Conservation (phyloP, 2,797 vertebrate species). For the Xenopus petersii region DNA sequence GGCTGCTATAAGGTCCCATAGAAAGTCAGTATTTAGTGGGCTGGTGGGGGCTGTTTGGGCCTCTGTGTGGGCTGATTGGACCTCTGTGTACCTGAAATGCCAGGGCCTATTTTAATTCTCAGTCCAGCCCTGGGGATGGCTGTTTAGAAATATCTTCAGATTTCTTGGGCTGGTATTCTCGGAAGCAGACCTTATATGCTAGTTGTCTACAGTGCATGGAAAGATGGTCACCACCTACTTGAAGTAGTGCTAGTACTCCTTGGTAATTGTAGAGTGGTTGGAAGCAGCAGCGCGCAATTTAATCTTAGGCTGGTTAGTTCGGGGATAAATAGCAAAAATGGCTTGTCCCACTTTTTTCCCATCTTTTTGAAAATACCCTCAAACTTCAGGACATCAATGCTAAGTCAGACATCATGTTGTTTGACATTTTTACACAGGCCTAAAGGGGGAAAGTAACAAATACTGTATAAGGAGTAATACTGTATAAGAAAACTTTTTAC, state of each 20-base stretch:
- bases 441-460: constrained; percentile 16
- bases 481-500: too few relatives aligned
- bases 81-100: too few relatives aligned
- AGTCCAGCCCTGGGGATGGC: too few relatives aligned
- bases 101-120: too few relatives aligned
- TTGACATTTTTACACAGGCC: constrained; percentile 68
- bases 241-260: constrained; percentile 54
- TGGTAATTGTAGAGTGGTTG: constrained; percentile 60
- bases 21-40: too few relatives aligned
- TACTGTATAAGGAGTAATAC: too few relatives aligned
- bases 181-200: constrained; percentile 59
- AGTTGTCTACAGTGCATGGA: constrained; percentile 62
- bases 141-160: neutral
- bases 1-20: too few relatives aligned
- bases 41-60: too few relatives aligned
- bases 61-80: too few relatives aligned
- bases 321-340: constrained; percentile 65
- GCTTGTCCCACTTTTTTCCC: constrained; percentile 53
- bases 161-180: neutral
- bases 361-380: accelerated
- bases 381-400: constrained; percentile 56
- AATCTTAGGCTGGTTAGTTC: constrained; percentile 58
- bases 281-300: constrained; percentile 35
- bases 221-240: constrained; percentile 48
- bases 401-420: constrained; percentile 57